Conservation (phyloP, 2,113 vertebrate species). For the Seriola quinqueradiata region DNA sequence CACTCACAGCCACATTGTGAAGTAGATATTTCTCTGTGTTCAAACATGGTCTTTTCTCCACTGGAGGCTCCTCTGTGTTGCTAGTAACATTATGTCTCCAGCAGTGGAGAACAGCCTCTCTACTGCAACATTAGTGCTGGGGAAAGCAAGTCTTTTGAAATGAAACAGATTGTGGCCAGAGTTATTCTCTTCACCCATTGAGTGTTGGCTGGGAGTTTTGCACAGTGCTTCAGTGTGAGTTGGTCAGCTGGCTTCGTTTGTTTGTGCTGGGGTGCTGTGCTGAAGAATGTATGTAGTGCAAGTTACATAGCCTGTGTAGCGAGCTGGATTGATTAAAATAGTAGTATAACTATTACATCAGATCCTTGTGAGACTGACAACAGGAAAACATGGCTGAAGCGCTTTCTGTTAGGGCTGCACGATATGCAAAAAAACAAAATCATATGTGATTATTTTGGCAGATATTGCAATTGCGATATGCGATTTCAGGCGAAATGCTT, state of each 20-base stretch:
- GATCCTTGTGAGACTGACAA: too few relatives aligned
- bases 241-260: not conserved
- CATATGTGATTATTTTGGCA: too few relatives aligned
- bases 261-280: not conserved
- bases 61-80: not conserved
- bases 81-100: not conserved
- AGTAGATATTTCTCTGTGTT: not conserved
- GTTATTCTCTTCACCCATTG: not conserved
- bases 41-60: not conserved
- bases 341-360: too few relatives aligned
- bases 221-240: not conserved
- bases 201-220: not conserved
- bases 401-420: too few relatives aligned
- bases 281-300: too few relatives aligned
- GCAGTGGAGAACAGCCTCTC: not conserved
- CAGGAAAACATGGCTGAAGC: too few relatives aligned
- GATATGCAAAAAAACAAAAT: too few relatives aligned
- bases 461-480: too few relatives aligned
- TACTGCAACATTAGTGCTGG: not conserved
- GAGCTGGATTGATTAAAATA: not conserved
- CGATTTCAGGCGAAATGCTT: too few relatives aligned
- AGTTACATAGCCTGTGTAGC: too few relatives aligned
- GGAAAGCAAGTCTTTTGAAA: not conserved
- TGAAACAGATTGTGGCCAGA: not conserved
- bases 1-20: not conserved